phyloP scores from a whole-genome alignment of 2,797 vertebrate species.

The Lerista edwardsae region DNA sequence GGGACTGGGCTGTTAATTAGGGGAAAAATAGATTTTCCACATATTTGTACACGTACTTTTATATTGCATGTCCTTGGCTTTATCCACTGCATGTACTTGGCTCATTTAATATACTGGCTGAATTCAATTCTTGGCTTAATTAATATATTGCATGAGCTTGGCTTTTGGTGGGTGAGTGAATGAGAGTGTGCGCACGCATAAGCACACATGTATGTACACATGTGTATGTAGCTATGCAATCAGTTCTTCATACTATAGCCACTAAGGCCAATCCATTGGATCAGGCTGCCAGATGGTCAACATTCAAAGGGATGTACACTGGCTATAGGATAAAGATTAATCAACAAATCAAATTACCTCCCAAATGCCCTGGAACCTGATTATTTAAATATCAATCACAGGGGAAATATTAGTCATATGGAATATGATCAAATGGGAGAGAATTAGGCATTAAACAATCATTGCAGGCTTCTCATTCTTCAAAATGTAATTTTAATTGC shows the following conservation, averaged over 20 bases:
- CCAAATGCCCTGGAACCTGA: neutral
- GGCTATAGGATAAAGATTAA: conserved; percentile 4
- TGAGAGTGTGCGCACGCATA: no score
- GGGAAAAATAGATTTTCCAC: no score
- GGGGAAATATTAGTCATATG: neutral
- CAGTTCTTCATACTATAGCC: neutral
- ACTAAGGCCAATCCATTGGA: conserved; percentile 1
- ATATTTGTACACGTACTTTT: no score
- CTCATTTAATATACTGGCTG: no score
- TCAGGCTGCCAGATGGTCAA: conserved; percentile 5
- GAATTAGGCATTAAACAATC: neutral
- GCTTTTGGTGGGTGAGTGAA: no score
- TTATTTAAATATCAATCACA: neutral
- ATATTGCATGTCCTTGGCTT: no score
- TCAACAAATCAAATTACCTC: conserved; percentile 1
- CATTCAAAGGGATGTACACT: neutral
- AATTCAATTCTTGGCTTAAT: no score
- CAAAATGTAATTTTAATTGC: neutral
- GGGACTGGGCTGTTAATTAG: no score
- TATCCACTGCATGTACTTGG: no score
- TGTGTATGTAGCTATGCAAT: no score
- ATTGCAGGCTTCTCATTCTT: neutral
- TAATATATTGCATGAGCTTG: no score
- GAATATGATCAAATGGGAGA: neutral
- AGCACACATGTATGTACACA: no score